Percentiles rank a stretch among this genome's conserved stretches.
Evolutionary conservation across 2,797 vertebrate species (phyloP).

Genomic region (Centropyge bicolor): DNA sequence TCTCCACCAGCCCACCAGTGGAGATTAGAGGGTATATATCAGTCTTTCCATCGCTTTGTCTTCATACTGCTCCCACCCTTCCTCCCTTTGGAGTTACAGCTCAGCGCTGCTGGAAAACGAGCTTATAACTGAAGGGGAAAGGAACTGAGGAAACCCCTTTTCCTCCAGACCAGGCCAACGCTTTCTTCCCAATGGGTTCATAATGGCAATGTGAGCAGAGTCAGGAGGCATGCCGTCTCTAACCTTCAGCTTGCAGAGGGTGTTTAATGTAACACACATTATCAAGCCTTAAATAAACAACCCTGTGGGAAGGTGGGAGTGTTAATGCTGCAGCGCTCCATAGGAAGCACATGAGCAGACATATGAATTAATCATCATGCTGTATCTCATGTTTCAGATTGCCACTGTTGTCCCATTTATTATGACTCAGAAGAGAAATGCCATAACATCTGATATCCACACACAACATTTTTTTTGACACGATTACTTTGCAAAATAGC

Average conservation of each 20-base stretch:
- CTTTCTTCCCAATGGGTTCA: constrained; percentile 54
- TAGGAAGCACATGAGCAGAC: constrained; percentile 19
- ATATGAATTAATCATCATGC: constrained; percentile 15
- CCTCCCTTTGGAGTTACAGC: constrained; percentile 74
- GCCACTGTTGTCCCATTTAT: not conserved
- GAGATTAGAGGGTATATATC: constrained; percentile 77
- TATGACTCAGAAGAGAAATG: not conserved
- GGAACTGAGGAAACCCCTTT: constrained; percentile 61
- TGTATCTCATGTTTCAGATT: constrained; percentile 3
- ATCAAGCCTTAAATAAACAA: constrained; percentile 58
- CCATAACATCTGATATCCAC: no score
- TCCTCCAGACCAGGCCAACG: constrained; percentile 47
- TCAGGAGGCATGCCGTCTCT: constrained; percentile 38
- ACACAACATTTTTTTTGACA: not conserved
- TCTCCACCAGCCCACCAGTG: constrained; percentile 70
- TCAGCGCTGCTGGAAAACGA: constrained; percentile 70
- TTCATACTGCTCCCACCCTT: constrained; percentile 77
- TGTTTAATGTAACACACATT: constrained; percentile 73
- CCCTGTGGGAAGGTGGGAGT: constrained; percentile 38
- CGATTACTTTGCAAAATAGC: not conserved
- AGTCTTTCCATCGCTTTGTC: constrained; percentile 76
- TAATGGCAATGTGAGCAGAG: constrained; percentile 49
- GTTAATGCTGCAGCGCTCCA: constrained; percentile 24
- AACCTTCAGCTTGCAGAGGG: constrained; percentile 43
- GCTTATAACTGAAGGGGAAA: constrained; percentile 53